phyloP scores from a whole-genome alignment of 1,140 invertebrate species.

The Heliconius hewitsoni region DNA sequence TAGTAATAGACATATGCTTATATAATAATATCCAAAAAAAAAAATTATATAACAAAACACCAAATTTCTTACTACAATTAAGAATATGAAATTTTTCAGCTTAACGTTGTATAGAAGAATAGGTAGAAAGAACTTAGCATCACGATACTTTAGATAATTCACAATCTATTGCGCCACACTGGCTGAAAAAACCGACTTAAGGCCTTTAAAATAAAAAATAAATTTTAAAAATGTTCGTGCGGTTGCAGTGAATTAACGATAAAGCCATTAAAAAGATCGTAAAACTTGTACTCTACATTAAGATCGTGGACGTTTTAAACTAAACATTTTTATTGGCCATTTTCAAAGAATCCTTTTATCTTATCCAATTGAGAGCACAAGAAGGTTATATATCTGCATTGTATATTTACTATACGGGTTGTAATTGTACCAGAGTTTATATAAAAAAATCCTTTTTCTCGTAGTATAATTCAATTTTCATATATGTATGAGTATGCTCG shows the following conservation, averaged over 20 bases:
- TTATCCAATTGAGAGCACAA: not conserved
- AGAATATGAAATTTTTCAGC: no score
- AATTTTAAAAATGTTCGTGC: not conserved
- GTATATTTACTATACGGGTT: not conserved
- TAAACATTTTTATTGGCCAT: constrained; percentile 11
- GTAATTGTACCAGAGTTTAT: not conserved
- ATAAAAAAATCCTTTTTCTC: no score
- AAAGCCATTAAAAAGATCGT: constrained; percentile 20
- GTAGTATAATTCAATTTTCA: not conserved
- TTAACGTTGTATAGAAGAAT: no score
- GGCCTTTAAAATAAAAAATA: not conserved
- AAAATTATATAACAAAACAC: no score
- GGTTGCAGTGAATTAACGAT: not conserved
- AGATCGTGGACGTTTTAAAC: not conserved
- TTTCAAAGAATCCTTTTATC: constrained; percentile 20
- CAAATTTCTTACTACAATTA: no score
- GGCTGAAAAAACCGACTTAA: no score
- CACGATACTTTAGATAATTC: no score
- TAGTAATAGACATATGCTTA: no score
- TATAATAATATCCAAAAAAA: no score
- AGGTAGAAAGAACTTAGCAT: no score
- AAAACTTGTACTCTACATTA: constrained; percentile 2
- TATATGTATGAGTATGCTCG: no score
- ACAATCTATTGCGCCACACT: no score
- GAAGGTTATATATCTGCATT: not conserved